Evolutionary conservation across 2,888 invertebrate species (phyloP), one percentile per base, ranked within the genome.

Genomic region (Neoscelio sp.): DNA sequence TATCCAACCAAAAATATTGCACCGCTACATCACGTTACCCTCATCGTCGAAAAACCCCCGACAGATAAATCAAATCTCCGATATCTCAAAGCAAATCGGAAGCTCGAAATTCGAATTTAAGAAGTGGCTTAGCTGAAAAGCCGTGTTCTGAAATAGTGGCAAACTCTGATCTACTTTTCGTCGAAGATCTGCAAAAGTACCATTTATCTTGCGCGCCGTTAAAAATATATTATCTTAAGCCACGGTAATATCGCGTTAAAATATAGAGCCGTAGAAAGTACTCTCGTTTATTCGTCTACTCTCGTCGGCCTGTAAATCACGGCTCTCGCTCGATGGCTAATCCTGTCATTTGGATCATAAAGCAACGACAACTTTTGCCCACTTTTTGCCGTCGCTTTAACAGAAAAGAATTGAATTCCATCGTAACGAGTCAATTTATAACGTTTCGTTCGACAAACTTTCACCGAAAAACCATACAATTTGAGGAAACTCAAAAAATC

Each of bases 141-240:
- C 58, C 58, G 7, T 20, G 70, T 30, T 35, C 52, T 44, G 40
- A 71, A 60, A 71, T 71, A 50, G 20, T 33, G 17, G 50, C 42
- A 13, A 60, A 52, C 23, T 50, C 26, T 35, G 38, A 50, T 58
- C 58, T 48, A 38, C 30, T 33, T 35, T 62, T 58, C 58, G 60
- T 46, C 15, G 23, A 20, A 40, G 38, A 58, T 48, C 20, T 58
- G 33, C 48, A 18, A 15, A 56, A 18, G 44, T 2, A 26, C 38
- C 58, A 33, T 62, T 62, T 71, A 52, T 71, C 62, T 71, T 54
- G 18, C 20, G 26, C 46, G 17, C 42, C 33, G 42, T 71, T 71
- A 71, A 71, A 71, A 62, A 71, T 71, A 71, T 71, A 71, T 71
- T 71, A 71, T 71, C 71, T 52, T 54, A 62, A 62, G 52, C 62